Percentiles rank a stretch among this genome's conserved stretches.
These are phyloP conservation scores for Indri indri DNA, from an alignment of 2,113 vertebrate species.

Conservation along the genomic window DNA sequence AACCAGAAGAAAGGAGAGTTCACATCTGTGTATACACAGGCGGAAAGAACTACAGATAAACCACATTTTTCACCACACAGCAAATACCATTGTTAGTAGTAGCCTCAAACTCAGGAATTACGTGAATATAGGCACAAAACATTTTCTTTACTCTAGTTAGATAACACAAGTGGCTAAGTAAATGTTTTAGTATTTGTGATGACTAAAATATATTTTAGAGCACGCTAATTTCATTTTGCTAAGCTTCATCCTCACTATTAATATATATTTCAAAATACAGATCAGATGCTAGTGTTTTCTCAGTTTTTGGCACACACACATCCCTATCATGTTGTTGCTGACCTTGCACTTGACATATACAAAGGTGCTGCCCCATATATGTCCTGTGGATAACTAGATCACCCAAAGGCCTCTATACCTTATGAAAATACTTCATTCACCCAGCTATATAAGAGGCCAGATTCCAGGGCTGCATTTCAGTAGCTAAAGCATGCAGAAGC, in stretches of 20 bases:
- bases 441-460: not conserved
- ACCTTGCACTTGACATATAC: not conserved
- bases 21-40: not conserved
- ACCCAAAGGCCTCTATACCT: not conserved
- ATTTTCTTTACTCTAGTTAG: not conserved
- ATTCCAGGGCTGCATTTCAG: not conserved
- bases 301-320: not conserved
- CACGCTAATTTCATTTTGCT: not conserved
- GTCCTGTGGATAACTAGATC: not conserved
- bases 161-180: not conserved
- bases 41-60: not conserved
- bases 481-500: not conserved
- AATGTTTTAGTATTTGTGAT: not conserved
- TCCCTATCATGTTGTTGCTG: not conserved
- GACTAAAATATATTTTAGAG: not conserved
- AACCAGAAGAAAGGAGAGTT: not conserved
- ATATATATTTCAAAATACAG: not conserved
- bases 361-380: not conserved
- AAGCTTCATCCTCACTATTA: not conserved
- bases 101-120: slow-evolving; percentile 3
- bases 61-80: not conserved
- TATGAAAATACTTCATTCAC: not conserved
- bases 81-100: not conserved
- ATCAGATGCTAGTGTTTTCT: not conserved
- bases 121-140: not conserved